Evolutionary conservation across 2,797 vertebrate genomes (phyloP), one percentile per base, ranked within the genome.

Genomic region (Lepilemur ruficaudatus): DNA sequence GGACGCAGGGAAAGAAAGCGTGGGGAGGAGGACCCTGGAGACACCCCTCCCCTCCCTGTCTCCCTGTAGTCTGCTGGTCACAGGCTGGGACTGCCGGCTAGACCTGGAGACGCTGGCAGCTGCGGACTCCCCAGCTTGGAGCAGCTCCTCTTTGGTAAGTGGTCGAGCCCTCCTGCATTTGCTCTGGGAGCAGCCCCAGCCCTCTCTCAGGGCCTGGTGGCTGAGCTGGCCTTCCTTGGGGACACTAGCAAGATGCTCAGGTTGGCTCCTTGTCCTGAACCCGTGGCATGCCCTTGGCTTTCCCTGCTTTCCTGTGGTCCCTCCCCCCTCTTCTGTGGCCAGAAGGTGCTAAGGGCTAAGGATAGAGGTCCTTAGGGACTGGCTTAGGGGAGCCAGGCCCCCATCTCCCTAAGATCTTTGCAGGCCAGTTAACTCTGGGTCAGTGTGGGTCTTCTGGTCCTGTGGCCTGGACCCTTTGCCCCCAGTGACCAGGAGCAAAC

Each of bases 101-200:
- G 80, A n/a, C 59, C 86, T 80, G 89, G 87, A 79, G 57, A 69
- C 55, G 1, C 78, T 50, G 86, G 75, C 8, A 22, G n/a, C 79
- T 38, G 38, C 0, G 50, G 91, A 86, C 75, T 20, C 46, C 38
- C 55, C 41, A 41, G 84, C 50, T 70, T 8, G 2, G 38, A 91
- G 78, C 72, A 86, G 59, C 75, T 43, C 72, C 46, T 38, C 72
- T 85, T 92, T 86, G 97, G 94, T 97, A 91, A 97, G 98, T 97
- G 80, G 22, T 18, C 32, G 23, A 23, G 57, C 2, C 30, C 70
- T 25, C 38, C 20, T 41, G 9, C n/a, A 5, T 55, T 57, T 0
- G 1, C 55, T 41, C 79, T 28, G 7, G 15, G 61, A 41, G n/a
- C 30, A 72, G 20, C 55, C 52, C 32, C 48, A 11, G 43, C 2